phyloP scores from a whole-genome alignment of 1,140 invertebrate species.

The Drosophila punjabiensis region DNA sequence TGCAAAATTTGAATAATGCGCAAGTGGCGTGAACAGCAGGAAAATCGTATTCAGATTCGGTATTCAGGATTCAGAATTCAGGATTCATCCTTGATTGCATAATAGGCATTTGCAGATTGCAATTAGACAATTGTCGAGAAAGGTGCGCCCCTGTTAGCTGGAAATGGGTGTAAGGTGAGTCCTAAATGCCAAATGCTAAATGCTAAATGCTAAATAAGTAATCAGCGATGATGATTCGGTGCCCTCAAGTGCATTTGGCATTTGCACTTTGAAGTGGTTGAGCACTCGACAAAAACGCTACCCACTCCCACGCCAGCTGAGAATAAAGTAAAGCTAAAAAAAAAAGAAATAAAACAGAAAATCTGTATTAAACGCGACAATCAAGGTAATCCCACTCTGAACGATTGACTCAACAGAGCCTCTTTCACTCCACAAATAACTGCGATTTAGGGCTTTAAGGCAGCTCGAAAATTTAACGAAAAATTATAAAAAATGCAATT shows the following conservation, averaged over 20 bases:
- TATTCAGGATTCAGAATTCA: background rate
- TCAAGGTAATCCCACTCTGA: constrained; percentile 32
- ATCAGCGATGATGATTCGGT: constrained; percentile 61
- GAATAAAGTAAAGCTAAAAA: background rate
- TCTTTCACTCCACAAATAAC: background rate
- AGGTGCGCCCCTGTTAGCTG: constrained; percentile 27
- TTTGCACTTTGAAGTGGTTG: constrained; percentile 75
- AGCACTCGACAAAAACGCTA: constrained; percentile 41
- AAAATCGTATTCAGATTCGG: constrained; percentile 58
- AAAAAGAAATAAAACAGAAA: constrained; percentile 2
- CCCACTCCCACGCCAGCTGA: background rate
- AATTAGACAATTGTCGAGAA: constrained; percentile 67
- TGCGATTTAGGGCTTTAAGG: background rate
- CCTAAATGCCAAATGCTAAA: constrained; percentile 55
- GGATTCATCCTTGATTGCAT: constrained; percentile 61
- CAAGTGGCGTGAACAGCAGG: constrained; percentile 75
- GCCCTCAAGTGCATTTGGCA: constrained; percentile 64
- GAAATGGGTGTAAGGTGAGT: constrained; percentile 76
- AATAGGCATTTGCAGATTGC: constrained; percentile 72
- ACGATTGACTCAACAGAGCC: constrained; percentile 8
- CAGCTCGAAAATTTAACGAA: too few species aligned
- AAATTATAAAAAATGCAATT: too few species aligned
- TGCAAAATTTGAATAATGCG: constrained; percentile 83
- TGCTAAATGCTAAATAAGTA: constrained; percentile 77
- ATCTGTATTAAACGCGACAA: constrained; percentile 16